phyloP scores from a whole-genome alignment of 2,797 vertebrate genomes.

The Pseudomugil tenellus region DNA sequence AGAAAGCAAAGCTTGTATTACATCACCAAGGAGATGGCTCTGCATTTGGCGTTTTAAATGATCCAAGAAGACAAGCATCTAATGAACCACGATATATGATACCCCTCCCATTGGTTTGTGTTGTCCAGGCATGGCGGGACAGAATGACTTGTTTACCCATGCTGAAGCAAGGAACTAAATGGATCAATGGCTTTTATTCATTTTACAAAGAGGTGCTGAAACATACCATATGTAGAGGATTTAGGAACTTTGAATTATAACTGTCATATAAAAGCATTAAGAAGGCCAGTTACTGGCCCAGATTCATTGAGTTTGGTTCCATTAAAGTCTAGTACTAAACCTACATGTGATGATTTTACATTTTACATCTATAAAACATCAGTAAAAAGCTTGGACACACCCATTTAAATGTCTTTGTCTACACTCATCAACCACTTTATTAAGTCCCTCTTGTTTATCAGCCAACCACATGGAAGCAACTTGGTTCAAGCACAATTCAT shows the following conservation, averaged over 20 bases:
- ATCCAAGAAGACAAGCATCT: background rate
- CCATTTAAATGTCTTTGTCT: no score
- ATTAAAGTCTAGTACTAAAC: no score
- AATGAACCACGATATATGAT: background rate
- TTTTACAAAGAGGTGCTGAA: background rate
- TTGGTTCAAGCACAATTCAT: no score
- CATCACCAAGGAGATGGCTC: background rate
- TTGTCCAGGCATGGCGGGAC: background rate
- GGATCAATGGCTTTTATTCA: background rate
- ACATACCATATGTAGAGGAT: background rate
- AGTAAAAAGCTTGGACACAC: no score
- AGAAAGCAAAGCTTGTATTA: background rate
- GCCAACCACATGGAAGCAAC: no score
- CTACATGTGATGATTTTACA: no score
- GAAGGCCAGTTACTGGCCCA: no score
- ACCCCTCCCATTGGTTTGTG: background rate
- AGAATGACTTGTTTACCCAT: background rate
- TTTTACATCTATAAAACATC: no score
- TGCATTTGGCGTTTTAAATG: background rate
- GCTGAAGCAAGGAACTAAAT: background rate
- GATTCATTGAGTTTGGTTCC: no score
- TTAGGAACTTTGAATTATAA: background rate
- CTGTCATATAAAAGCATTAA: no score
- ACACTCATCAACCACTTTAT: no score
- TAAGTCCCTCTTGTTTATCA: no score